Conservation (phyloP, 2,888 invertebrate genomes). For the Petrolisthes cinctipes region DNA sequence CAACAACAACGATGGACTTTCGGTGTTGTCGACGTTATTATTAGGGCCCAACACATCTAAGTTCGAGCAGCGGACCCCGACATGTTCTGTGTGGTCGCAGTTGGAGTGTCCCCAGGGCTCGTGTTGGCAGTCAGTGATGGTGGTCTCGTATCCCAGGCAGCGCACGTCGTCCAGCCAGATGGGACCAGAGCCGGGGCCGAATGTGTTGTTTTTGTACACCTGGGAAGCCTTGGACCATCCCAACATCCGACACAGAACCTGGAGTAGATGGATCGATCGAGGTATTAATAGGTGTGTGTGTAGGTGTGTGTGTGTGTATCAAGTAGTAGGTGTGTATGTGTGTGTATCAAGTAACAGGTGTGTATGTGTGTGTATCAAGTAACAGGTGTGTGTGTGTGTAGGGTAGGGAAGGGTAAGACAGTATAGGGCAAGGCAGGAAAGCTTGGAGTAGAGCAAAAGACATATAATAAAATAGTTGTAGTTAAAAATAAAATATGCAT, state of each 20-base stretch:
- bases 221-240: slow-evolving; percentile 67
- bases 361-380: too few species aligned
- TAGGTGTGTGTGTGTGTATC: too few species aligned
- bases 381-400: too few species aligned
- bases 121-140: slow-evolving; percentile 74
- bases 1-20: background rate
- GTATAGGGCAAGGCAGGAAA: background rate
- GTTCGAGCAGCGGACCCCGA: slow-evolving; percentile 73
- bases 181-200: slow-evolving; percentile 73
- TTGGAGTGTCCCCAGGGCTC: slow-evolving; percentile 80
- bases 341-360: too few species aligned
- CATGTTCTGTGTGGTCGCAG: slow-evolving; percentile 82
- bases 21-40: too few species aligned
- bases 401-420: background rate
- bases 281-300: background rate
- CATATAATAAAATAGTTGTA: background rate
- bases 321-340: too few species aligned
- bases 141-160: slow-evolving; percentile 78
- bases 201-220: slow-evolving; percentile 70
- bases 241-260: slow-evolving; percentile 71
- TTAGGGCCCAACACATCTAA: background rate
- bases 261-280: background rate
- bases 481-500: background rate
- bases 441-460: background rate
- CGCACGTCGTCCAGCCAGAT: slow-evolving; percentile 81